phyloP scores from a whole-genome alignment of 2,113 vertebrate genomes.

The Bettongia penicillata region DNA sequence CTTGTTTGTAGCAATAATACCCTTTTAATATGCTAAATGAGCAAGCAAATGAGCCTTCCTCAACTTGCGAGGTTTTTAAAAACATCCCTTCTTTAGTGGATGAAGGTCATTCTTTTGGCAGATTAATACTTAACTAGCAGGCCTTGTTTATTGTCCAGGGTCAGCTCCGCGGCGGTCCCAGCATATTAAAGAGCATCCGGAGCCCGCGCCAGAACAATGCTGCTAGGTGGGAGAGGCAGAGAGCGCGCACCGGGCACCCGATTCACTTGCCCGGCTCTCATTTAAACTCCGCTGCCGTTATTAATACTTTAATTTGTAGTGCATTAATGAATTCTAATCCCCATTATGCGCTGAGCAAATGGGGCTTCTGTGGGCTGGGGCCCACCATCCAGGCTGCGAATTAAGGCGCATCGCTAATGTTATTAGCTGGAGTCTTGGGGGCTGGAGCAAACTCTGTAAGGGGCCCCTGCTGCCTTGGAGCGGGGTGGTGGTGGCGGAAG shows the following conservation, averaged over 20 bases:
- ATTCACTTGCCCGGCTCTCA: conserved; percentile 24
- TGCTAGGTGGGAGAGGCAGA: conserved; percentile 30
- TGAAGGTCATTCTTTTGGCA: conserved; percentile 81
- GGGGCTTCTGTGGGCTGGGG: conserved; percentile 53
- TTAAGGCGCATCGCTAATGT: background rate
- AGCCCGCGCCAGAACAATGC: background rate
- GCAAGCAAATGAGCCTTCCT: conserved; percentile 79
- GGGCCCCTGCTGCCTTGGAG: background rate
- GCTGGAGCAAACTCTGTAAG: background rate
- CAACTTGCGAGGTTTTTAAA: conserved; percentile 64
- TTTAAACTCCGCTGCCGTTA: conserved; percentile 69
- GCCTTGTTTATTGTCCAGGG: conserved; percentile 65
- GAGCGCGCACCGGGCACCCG: fast-evolving
- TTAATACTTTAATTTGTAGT: conserved; percentile 79
- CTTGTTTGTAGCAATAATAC: conserved; percentile 84
- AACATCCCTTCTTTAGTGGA: conserved; percentile 66
- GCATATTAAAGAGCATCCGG: conserved; percentile 57
- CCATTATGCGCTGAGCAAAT: conserved; percentile 66
- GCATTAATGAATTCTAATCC: conserved; percentile 77
- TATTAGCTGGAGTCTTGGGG: conserved; percentile 14
- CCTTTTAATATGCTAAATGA: conserved; percentile 85
- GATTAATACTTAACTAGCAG: conserved; percentile 64
- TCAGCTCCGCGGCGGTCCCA: conserved; percentile 56
- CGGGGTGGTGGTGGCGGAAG: background rate
- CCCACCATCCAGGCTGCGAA: conserved; percentile 41